Evolutionary conservation across 2,888 invertebrate species (phyloP), one percentile per base, ranked within the genome.

Genomic region (Leptopterna dolabrata): DNA sequence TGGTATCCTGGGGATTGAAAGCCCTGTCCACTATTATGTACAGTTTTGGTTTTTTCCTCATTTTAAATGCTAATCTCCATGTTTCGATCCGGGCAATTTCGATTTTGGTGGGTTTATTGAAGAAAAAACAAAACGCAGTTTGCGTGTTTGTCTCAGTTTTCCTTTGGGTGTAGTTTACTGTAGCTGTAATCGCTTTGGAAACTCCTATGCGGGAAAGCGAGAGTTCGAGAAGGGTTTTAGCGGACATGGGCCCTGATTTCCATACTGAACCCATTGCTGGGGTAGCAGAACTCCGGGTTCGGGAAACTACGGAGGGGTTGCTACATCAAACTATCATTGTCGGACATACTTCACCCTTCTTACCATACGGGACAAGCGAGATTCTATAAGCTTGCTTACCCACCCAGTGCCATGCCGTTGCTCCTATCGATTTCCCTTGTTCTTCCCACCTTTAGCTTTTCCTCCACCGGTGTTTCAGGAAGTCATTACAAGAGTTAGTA

Each of bases 311-410:
- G 19, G 24, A 19, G 63, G 63, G 24, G 63, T 0, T 24, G 63
- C 63, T 63, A 24, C 63, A 63, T 63, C 63, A 63, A 63, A 63
- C 63, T 63, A 63, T 63, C 63, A 63, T 63, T 63, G 63, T 63
- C 63, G 63, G 63, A 63, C 63, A 63, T 63, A 63, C 63, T 63
- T 63, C 24, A 63, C 63, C 63, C 63, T 63, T 63, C 24, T 63
- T 63, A 63, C 63, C 63, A 63, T 63, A 63, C 63, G 63, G 63
- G 51, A 51, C 63, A 63, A 63, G 24, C 63, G 63, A 63, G 63
- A 63, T 63, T 63, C 63, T 0, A 63, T 63, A 63, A 63, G 63
- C 63, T 63, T 63, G 9, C 63, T 63, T 63, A 63, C 63, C 63
- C 24, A 63, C 0, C 63, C 63, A 51, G n/a, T 24, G 63, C 24